Evolutionary conservation across 1,140 invertebrate genomes (phyloP), one percentile per base, ranked within the genome.

Genomic region (Drosophila obscura): DNA sequence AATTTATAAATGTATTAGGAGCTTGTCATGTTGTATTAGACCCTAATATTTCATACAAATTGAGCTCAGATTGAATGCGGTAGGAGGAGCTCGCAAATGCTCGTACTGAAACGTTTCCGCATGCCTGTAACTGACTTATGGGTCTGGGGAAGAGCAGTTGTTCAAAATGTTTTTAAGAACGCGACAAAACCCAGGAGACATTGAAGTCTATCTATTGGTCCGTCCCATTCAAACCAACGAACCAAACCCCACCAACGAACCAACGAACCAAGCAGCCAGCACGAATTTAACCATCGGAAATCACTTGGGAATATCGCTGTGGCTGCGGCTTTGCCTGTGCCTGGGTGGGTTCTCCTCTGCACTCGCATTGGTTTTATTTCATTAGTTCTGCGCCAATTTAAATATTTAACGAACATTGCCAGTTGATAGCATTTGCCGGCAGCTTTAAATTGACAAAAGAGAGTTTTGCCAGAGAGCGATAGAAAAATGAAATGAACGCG

Each of bases 341-440:
- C 31, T 35, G 8, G 31, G 26, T 11, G 45, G 45, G 22, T 24
- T 53, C 24, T 26, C 43, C 0, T 13, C 11, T 39, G 11, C 35
- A 39, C 41, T 48, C 71, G 50, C 80, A 75, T 78, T 87, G 74
- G 69, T 82, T 87, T 88, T 81, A 87, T 85, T 85, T 88, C 78
- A 85, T 85, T 80, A 80, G 67, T 78, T 80, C 52, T 78, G 78
- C 78, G 79, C 68, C 83, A 87, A 85, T 87, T 85, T 85, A 88
- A 85, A 85, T 85, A 85, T 85, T 88, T 76, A 85, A 85, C 82
- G 82, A 78, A 80, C 78, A 77, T 77, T 79, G 60, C 53, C 44
- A 67, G 60, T 64, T 74, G 77, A 81, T 85, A 66, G 64, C 66
- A 76, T 72, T 88, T 87, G 65, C 78, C 58, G 78, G 61, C 75